Evolutionary conservation across 1,140 invertebrate genomes (phyloP).

Genomic region (Lasioglossum albipes): DNA sequence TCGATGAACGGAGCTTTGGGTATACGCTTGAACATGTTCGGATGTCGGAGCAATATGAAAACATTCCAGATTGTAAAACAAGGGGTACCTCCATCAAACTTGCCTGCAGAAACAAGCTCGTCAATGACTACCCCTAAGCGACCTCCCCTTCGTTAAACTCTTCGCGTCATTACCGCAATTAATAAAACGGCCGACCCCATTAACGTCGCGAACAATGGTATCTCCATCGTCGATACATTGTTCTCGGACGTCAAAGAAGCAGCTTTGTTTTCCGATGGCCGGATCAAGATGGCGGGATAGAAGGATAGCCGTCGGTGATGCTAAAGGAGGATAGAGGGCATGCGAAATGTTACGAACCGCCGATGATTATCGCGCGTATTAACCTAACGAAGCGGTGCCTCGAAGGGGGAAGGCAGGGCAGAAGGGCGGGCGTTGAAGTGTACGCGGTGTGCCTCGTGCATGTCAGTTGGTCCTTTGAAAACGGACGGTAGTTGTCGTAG

Average conservation of each 20-base stretch:
- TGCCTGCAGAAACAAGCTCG: no score
- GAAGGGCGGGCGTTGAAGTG: neutral
- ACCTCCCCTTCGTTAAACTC: no score
- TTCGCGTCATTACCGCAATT: neutral
- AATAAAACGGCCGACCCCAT: conserved; percentile 1
- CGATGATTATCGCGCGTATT: conserved; percentile 28
- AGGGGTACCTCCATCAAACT: no score
- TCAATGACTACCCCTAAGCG: no score
- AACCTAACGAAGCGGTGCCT: conserved; percentile 26
- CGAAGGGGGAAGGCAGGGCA: neutral
- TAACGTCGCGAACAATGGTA: conserved; percentile 7
- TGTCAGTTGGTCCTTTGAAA: conserved; percentile 34
- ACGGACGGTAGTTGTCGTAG: conserved; percentile 34
- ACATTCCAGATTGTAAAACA: no score
- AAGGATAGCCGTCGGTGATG: no score
- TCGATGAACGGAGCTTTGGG: no score
- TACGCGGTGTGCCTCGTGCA: neutral
- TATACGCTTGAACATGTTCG: no score
- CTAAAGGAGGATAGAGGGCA: neutral
- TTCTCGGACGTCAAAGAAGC: neutral
- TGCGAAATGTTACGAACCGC: conserved; percentile 23
- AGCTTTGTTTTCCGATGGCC: neutral
- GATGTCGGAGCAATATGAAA: no score
- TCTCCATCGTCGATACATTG: neutral
- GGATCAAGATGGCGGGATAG: neutral